Base-by-base conservation (phyloP, 2,797 vertebrate genomes). In the Sebastiscus tertius region DNA sequence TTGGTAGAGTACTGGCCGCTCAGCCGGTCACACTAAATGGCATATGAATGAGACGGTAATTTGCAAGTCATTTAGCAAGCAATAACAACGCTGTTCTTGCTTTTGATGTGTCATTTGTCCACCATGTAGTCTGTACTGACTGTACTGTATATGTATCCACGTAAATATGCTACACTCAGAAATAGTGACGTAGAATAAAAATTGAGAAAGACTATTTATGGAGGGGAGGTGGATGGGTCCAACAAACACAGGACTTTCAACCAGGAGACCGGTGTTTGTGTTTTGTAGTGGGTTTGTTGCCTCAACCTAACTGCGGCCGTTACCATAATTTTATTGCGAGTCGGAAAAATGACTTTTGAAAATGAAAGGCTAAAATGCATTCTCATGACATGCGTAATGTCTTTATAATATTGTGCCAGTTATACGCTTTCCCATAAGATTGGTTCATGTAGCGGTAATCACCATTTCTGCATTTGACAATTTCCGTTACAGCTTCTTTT, bases 241-340 rank as follows among this genome's bases (percentile, higher is more conserved):
- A 49, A 49, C 42, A 49, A 49, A 49, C 16, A 49, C 49, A n/a
- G 20, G 49, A 1, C 49, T 52, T 52, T 52, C 49, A 52, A 52
- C 49, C 49, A 52, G 0, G 42, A 49, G 42, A 49, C 42, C 42
- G 16, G 0, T 49, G 42, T 49, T 49, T 49, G 42, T 49, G 42
- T 49, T 42, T 42, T 42, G 0, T 42, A 0, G 49, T 52, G 49
- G 49, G n/a, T 52, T 52, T n/a, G 49, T 52, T 52, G 0, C 49
- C 49, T 52, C 8, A 52, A 52, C 20, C 49, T 52, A n/a, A 52
- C 18, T n/a, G 20, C 49, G 1, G 49, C 9, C 4, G 8, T n/a
- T 52, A n/a, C 49, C 0, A n/a, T 52, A 0, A 0, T 52, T n/a
- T 52, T n/a, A 8, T 52, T 52, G 0, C 42, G 3, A 49, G 18